Evolutionary conservation across 2,113 vertebrate genomes (phyloP).

Genomic region (Microtus oregoni): DNA sequence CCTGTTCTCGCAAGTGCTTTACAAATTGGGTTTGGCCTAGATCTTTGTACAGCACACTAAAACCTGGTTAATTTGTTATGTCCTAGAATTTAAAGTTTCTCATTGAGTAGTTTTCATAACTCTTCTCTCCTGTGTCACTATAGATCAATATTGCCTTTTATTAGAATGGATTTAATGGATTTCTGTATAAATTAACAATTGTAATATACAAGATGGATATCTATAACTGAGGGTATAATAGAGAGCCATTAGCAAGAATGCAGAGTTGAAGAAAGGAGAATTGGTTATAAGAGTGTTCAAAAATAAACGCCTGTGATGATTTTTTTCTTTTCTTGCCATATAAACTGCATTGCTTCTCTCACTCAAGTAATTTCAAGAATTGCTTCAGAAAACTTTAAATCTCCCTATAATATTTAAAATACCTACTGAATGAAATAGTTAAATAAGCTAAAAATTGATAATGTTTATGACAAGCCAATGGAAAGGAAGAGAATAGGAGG

Average conservation of each 20-base stretch:
- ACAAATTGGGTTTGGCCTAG: constrained; percentile 39
- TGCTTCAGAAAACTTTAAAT: constrained; percentile 32
- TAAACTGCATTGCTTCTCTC: constrained; percentile 47
- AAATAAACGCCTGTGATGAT: constrained; percentile 21
- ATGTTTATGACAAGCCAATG: not conserved
- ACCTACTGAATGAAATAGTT: not conserved
- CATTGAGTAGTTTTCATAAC: constrained; percentile 23
- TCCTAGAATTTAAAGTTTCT: constrained; percentile 25
- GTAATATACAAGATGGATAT: constrained; percentile 12
- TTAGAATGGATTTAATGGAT: constrained; percentile 49
- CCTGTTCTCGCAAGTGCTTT: constrained; percentile 25
- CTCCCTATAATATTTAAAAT: constrained; percentile 46
- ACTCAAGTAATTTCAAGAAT: constrained; percentile 49
- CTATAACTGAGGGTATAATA: constrained; percentile 2
- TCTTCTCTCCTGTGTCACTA: constrained; percentile 9
- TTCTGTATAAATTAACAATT: constrained; percentile 56
- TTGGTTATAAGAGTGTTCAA: not conserved
- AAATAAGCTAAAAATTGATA: not conserved
- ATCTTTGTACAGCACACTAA: constrained; percentile 28
- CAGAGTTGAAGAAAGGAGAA: constrained; percentile 12
- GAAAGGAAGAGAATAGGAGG: constrained; percentile 38
- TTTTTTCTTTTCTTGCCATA: constrained; percentile 48
- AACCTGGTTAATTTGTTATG: not conserved
- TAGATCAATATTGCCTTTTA: constrained; percentile 54
- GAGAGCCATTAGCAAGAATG: constrained; percentile 24